Conservation (phyloP, 35 echinoderm and acorn worm species). For the Acanthaster planci region DNA sequence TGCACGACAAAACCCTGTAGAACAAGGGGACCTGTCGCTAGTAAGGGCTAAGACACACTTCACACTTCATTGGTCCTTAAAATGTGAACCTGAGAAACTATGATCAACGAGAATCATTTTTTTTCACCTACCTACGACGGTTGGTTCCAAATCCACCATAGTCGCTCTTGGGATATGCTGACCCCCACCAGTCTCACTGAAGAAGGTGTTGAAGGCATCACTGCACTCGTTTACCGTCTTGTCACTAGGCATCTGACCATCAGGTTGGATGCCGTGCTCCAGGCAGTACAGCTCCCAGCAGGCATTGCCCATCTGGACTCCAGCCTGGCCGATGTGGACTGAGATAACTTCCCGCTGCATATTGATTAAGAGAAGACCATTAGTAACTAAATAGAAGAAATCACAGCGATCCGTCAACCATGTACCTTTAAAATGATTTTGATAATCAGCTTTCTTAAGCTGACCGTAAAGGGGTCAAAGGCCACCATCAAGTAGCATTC, state of each 20-base stretch:
- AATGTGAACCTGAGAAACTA: no score
- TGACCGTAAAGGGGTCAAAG: no score
- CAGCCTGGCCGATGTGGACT: conserved; percentile 69
- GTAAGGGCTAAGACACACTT: no score
- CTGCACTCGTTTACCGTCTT: conserved; percentile 10
- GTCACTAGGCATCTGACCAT: conserved; percentile 50
- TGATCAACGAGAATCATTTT: no score
- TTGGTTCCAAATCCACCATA: conserved; percentile 79
- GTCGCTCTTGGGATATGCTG: conserved; percentile 64
- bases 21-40: no score
- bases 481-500: no score
- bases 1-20: no score
- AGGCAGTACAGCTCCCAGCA: conserved; percentile 65
- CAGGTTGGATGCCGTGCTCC: conserved; percentile 55
- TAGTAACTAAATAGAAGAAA: no score
- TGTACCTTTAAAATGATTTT: no score
- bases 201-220: conserved; percentile 76
- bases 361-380: background rate
- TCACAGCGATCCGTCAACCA: no score
- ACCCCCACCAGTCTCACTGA: conserved; percentile 69
- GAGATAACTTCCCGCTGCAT: conserved; percentile 70
- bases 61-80: no score
- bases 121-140: conserved; percentile 61
- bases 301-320: conserved; percentile 63
- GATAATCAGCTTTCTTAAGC: no score